These are phyloP conservation scores for Drosophila murphyi DNA, from an alignment of 1,140 invertebrate species.

Conservation along the genomic window DNA sequence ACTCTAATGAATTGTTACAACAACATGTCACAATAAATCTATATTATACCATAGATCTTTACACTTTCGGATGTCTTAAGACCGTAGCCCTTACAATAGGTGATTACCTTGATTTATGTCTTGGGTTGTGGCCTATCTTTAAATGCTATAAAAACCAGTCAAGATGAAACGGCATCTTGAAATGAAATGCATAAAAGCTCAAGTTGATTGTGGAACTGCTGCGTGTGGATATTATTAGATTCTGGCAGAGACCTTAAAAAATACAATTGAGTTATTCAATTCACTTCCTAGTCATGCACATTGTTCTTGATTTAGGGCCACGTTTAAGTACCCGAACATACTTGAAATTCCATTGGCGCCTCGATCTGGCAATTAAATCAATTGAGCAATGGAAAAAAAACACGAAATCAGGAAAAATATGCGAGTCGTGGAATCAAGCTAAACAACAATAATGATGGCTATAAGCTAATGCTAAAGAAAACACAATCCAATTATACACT, in stretches of 20 bases:
- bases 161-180: conserved; percentile 30
- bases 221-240: conserved; percentile 2
- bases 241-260: conserved; percentile 1
- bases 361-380: conserved; percentile 41
- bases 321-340: conserved; percentile 35
- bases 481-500: conserved; percentile 3
- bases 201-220: conserved; percentile 5
- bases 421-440: conserved; percentile 30
- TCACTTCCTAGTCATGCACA: conserved; percentile 39
- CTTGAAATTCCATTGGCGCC: conserved; percentile 49
- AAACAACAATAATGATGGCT: conserved; percentile 46
- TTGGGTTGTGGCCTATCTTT: neutral
- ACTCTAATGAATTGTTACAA: conserved; percentile 43
- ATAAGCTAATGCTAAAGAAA: conserved; percentile 40
- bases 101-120: conserved; percentile 35
- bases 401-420: conserved; percentile 29
- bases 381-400: conserved; percentile 31
- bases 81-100: conserved; percentile 5
- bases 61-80: conserved; percentile 24
- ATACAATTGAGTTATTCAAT: conserved; percentile 35
- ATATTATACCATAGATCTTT: conserved; percentile 28
- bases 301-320: conserved; percentile 47
- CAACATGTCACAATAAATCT: conserved; percentile 23
- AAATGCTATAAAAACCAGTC: conserved; percentile 12
- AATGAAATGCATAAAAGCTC: conserved; percentile 20